Base-by-base conservation (phyloP, 2,888 invertebrate genomes). In the Agrilus cyanescens region DNA sequence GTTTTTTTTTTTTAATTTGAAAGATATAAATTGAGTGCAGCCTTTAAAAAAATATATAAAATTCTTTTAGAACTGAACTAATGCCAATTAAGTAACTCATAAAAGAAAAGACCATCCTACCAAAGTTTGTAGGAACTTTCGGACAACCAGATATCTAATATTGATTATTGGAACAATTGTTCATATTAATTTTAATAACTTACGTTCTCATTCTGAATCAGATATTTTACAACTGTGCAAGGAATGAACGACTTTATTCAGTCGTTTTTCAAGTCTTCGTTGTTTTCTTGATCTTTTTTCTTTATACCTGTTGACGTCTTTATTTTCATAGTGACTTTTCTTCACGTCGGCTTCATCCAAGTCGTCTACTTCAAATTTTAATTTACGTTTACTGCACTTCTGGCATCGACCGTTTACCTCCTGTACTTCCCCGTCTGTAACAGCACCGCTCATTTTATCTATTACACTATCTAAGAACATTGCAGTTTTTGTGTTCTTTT, bases 151-250 rank as follows among this genome's bases (percentile, higher is more conserved):
- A 5, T 18, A 25, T 25, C 20, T 7, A 4, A 10, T 25, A 2
- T 4, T 25, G 10, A 25, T 25, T 25, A 25, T 8, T 25, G 25
- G 4, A 25, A 25, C 25, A 25, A 25, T 8, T 25, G 10, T 25
- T 25, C 6, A 10, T 2, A 10, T 25, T 25, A 25, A 25, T 25
- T 25, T 25, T 10, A 38, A 14, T 15, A 35, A 16, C 20, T 40
- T 40, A 58, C 40, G 39, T 32, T 39, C 18, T 14, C 35, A 36
- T 36, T 59, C 56, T 47, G 55, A 53, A 44, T 60, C 61, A 40
- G 61, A 60, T 51, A 64, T 63, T 47, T 60, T 59, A 50, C 64
- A 63, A 41, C 58, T 48, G 42, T 60, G 58, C 29, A 65, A 50
- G 12, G 59, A 59, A 41, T 53, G 51, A 2, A 54, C 53, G 37